Evolutionary conservation across 1,140 invertebrate species (phyloP).

Genomic region (Lanistes nyassanus): DNA sequence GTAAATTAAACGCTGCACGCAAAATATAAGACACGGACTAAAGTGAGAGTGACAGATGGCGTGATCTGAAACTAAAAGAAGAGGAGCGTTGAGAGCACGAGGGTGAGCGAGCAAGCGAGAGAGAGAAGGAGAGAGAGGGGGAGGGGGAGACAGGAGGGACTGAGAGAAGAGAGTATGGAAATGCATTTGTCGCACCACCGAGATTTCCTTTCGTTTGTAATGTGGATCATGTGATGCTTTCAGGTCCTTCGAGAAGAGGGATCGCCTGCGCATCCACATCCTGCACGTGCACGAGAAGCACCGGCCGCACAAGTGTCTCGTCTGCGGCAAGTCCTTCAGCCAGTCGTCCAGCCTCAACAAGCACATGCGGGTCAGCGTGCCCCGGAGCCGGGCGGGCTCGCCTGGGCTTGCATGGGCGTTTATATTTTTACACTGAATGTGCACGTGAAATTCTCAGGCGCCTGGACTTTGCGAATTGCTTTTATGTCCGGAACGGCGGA

Average conservation of each 20-base stretch:
- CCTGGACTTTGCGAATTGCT: too few species aligned
- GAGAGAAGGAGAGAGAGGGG: too few species aligned
- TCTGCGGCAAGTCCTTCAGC: conserved; percentile 71
- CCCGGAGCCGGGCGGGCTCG: too few species aligned
- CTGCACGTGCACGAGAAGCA: conserved; percentile 72
- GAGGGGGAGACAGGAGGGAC: too few species aligned
- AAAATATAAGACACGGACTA: not conserved
- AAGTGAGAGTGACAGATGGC: not conserved
- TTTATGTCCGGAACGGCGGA: too few species aligned
- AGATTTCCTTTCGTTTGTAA: too few species aligned
- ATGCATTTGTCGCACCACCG: too few species aligned
- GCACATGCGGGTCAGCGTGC: conserved; percentile 63
- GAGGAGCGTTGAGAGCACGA: not conserved
- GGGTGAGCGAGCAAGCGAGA: too few species aligned
- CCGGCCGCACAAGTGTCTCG: conserved; percentile 69
- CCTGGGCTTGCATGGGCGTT: too few species aligned
- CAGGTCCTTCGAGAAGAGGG: conserved; percentile 72
- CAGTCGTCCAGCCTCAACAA: conserved; percentile 72
- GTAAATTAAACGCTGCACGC: not conserved
- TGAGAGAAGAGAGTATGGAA: too few species aligned
- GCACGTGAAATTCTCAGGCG: too few species aligned
- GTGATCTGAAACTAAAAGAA: not conserved
- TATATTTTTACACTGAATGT: too few species aligned
- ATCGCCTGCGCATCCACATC: conserved; percentile 70
- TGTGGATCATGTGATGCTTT: conserved; percentile 15